Evolutionary conservation across 2,888 invertebrate species (phyloP).

Genomic region (Oligia fasciuncula): DNA sequence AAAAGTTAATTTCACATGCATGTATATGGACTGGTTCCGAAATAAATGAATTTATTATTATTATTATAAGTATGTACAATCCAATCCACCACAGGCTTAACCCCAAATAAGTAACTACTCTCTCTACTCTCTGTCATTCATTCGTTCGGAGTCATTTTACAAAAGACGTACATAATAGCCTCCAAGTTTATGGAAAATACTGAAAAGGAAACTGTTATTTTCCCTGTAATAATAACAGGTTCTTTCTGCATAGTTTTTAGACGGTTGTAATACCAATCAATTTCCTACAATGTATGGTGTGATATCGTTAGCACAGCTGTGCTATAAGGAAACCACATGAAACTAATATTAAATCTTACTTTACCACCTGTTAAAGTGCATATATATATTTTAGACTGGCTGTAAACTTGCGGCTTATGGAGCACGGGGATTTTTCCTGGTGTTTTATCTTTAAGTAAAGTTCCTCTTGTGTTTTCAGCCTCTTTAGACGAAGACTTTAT

Average conservation of each 20-base stretch:
- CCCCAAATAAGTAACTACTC: background rate
- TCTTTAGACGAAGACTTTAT: background rate
- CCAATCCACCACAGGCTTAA: background rate
- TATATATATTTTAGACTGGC: background rate
- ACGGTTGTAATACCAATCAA: slow-evolving; percentile 42
- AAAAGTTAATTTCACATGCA: too few relatives aligned
- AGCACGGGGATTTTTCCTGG: too few relatives aligned
- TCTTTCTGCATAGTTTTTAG: slow-evolving; percentile 13
- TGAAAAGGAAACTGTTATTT: background rate
- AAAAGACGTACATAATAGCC: background rate
- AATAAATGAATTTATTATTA: too few relatives aligned
- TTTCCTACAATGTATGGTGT: slow-evolving; percentile 19
- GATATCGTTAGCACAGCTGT: slow-evolving; percentile 39
- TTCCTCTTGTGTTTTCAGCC: background rate
- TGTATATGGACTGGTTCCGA: too few relatives aligned
- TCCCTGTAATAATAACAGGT: background rate
- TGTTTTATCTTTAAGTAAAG: background rate
- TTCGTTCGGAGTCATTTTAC: background rate
- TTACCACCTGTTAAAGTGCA: slow-evolving; percentile 25
- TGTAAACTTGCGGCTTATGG: background rate
- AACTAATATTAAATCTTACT: slow-evolving; percentile 43
- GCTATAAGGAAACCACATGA: slow-evolving; percentile 53
- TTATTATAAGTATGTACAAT: background rate
- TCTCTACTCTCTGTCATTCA: background rate
- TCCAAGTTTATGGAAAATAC: background rate